Percentiles rank a stretch among this genome's conserved stretches.
These are phyloP conservation scores for Torymus auratus DNA, from an alignment of 2,888 invertebrate genomes.

Conservation along the genomic window DNA sequence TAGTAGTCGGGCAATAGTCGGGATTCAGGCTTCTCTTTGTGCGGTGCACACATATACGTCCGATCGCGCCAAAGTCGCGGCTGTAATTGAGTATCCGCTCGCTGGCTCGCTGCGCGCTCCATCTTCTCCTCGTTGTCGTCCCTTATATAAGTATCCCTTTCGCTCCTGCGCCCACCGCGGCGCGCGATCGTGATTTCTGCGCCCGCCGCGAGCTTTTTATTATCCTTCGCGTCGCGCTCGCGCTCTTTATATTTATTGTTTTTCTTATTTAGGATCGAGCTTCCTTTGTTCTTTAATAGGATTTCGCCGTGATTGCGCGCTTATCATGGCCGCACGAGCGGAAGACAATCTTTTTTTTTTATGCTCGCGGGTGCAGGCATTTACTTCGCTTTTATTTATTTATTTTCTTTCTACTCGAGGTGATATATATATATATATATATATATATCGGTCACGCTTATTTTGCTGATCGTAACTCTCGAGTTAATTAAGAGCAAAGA, in stretches of 20 bases:
- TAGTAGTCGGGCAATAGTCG: neutral
- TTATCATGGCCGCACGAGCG: neutral
- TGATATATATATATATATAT: too few species aligned
- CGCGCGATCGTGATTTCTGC: constrained; percentile 18
- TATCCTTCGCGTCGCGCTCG: neutral
- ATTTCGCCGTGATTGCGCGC: constrained; percentile 2
- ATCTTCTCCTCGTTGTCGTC: neutral
- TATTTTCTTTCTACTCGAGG: too few species aligned
- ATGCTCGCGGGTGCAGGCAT: neutral
- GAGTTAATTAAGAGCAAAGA: too few species aligned
- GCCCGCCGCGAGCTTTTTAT: constrained; percentile 15
- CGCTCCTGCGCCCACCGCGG: too few species aligned
- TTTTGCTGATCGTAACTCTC: too few species aligned
- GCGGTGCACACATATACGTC: neutral
- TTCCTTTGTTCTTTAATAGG: constrained; percentile 27
- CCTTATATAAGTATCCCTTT: neutral
- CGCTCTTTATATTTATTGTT: neutral
- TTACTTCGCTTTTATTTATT: too few species aligned
- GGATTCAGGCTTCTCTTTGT: constrained; percentile 7
- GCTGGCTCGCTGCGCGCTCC: neutral
- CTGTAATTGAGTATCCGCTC: constrained; percentile 42
- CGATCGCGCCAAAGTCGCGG: neutral
- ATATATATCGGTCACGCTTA: too few species aligned
- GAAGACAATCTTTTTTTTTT: neutral
- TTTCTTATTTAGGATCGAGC: constrained; percentile 3